These are phyloP conservation scores for Caerostris extrusa DNA, from an alignment of 1,140 invertebrate species.

Conservation along the genomic window DNA sequence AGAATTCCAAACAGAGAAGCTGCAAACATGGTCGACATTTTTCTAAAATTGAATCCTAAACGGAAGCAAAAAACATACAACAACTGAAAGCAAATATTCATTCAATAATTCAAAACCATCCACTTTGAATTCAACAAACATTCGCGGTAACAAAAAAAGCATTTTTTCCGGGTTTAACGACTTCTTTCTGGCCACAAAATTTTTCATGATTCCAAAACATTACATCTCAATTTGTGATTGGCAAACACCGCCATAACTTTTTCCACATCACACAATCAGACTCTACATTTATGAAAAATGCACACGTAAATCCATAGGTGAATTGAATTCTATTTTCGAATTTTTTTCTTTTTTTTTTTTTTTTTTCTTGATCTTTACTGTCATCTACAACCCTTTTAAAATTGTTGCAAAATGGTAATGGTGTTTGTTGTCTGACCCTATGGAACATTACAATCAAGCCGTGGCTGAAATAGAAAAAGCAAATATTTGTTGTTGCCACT, in stretches of 20 bases:
- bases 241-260: neutral
- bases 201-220: neutral
- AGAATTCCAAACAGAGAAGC: neutral
- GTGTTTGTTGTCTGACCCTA: constrained; percentile 12
- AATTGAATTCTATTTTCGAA: neutral
- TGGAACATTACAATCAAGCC: neutral
- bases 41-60: neutral
- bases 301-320: constrained; percentile 8
- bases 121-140: constrained; percentile 14
- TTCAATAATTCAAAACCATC: constrained; percentile 45
- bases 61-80: neutral
- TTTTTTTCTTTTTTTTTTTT: too few relatives aligned
- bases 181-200: neutral
- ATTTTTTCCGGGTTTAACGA: constrained; percentile 26
- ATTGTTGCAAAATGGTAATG: neutral
- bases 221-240: neutral
- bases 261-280: neutral
- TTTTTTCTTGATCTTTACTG: neutral
- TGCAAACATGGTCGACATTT: neutral
- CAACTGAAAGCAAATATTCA: neutral
- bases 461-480: neutral
- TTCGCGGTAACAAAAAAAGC: neutral
- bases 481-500: constrained; percentile 54
- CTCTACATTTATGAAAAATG: neutral
- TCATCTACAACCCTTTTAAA: constrained; percentile 25